Conservation (phyloP, 2,797 vertebrate genomes). For the Sphaeramia orbicularis region DNA sequence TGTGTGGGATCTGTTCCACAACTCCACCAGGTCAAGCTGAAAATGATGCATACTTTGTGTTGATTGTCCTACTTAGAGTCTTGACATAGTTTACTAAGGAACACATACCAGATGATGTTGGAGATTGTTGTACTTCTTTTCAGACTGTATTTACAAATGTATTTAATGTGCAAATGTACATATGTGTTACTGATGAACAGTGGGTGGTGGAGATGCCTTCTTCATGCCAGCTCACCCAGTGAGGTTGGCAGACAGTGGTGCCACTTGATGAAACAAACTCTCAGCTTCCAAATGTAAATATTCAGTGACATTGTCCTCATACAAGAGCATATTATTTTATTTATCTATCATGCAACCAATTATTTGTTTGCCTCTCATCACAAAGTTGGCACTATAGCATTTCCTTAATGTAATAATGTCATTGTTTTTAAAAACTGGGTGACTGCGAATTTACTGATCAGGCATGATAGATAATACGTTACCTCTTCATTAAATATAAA, state of each 20-base stretch:
- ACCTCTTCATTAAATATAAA: too few relatives aligned
- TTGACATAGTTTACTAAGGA: conserved; percentile 11
- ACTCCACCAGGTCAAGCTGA: too few relatives aligned
- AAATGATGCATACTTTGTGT: too few relatives aligned
- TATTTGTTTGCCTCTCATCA: background rate
- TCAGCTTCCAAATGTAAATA: conserved; percentile 61
- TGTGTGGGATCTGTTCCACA: too few relatives aligned
- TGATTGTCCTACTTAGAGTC: background rate
- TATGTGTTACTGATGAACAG: conserved; percentile 59
- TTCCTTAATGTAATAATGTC: too few relatives aligned
- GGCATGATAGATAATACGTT: too few relatives aligned
- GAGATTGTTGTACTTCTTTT: conserved; percentile 33
- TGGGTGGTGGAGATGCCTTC: conserved; percentile 46
- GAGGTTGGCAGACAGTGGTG: conserved; percentile 64
- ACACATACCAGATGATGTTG: conserved; percentile 8
- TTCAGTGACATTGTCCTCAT: conserved; percentile 57
- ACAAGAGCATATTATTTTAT: conserved; percentile 34
- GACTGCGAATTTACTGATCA: too few relatives aligned
- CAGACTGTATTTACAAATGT: conserved; percentile 50
- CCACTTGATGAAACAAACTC: conserved; percentile 55
- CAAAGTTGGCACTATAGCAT: too few relatives aligned
- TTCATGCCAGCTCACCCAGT: conserved; percentile 63
- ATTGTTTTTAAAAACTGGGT: too few relatives aligned
- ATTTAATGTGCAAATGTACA: conserved; percentile 51
- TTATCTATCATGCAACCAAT: too few relatives aligned